Evolutionary conservation across 1,140 invertebrate genomes (phyloP).

Genomic region (Trissolcus basalis): DNA sequence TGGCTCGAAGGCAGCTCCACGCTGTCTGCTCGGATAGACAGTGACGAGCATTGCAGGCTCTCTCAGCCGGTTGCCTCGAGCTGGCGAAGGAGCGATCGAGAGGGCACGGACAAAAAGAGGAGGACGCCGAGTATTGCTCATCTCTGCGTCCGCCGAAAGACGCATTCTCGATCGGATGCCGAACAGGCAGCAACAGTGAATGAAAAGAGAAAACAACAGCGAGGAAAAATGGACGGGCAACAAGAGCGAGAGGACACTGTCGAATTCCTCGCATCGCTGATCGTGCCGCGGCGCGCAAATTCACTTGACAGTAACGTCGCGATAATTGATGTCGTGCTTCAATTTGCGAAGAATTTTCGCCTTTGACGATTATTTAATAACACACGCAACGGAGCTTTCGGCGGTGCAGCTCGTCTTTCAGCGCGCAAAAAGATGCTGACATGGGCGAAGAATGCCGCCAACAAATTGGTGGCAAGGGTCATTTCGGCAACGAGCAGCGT

Average conservation of each 20-base stretch:
- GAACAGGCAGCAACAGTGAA: conserved; percentile 40
- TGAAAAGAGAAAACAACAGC: conserved; percentile 49
- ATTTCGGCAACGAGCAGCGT: conserved; percentile 55
- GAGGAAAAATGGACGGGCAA: conserved; percentile 32
- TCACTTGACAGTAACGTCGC: conserved; percentile 16
- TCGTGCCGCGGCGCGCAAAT: conserved; percentile 29
- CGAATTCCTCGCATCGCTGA: conserved; percentile 69
- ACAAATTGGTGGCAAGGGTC: conserved; percentile 71
- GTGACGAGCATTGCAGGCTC: conserved; percentile 69
- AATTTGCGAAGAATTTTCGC: conserved; percentile 17
- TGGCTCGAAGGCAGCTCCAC: conserved; percentile 74
- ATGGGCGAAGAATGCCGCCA: conserved; percentile 60
- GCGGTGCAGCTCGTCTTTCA: not conserved
- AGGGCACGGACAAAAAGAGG: conserved; percentile 14
- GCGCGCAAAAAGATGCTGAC: conserved; percentile 39
- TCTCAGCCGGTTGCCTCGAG: conserved; percentile 26
- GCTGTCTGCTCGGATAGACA: conserved; percentile 77
- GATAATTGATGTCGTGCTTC: conserved; percentile 22
- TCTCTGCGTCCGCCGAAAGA: conserved; percentile 53
- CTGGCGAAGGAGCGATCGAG: conserved; percentile 28
- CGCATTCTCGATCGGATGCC: conserved; percentile 45
- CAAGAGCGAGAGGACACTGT: conserved; percentile 48
- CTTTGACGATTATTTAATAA: conserved; percentile 41
- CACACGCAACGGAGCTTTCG: conserved; percentile 3
- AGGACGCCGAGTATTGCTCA: conserved; percentile 39